These are phyloP conservation scores for Lasioglossum albipes DNA, from an alignment of 1,140 invertebrate species.

Conservation along the genomic window DNA sequence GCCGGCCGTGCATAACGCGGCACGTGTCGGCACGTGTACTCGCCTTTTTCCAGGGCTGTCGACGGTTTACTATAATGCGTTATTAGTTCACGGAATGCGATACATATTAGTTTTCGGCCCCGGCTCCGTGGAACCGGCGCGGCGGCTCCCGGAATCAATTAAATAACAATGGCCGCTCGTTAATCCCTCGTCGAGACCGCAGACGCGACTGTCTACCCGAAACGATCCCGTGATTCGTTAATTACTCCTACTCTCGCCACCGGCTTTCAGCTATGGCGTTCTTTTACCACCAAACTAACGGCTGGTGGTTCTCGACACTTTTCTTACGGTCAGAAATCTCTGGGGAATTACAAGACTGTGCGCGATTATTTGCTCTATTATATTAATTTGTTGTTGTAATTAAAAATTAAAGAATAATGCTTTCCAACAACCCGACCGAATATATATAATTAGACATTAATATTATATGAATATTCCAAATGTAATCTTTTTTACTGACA, in stretches of 20 bases:
- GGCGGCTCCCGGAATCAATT: constrained; percentile 68
- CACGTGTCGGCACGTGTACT: constrained; percentile 70
- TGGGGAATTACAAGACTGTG: too few relatives aligned
- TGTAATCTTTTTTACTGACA: too few relatives aligned
- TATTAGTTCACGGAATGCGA: constrained; percentile 64
- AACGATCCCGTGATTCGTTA: constrained; percentile 44
- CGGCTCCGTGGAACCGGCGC: constrained; percentile 25
- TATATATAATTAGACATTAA: too few relatives aligned
- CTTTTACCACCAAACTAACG: background rate
- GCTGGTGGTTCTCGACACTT: background rate
- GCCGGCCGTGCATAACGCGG: constrained; percentile 20
- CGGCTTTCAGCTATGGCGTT: constrained; percentile 36
- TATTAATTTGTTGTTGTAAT: too few relatives aligned
- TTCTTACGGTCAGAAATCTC: too few relatives aligned
- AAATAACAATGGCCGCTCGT: constrained; percentile 69
- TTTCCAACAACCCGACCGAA: too few relatives aligned
- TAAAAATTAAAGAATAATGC: too few relatives aligned
- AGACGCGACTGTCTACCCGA: constrained; percentile 44
- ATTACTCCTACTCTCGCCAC: constrained; percentile 25
- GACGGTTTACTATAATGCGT: constrained; percentile 63
- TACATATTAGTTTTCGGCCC: constrained; percentile 47
- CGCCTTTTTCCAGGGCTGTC: constrained; percentile 33
- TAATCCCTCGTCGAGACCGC: constrained; percentile 62
- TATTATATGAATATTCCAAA: too few relatives aligned
- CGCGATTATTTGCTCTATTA: too few relatives aligned